These are phyloP conservation scores for Acrocephalus arundinaceus DNA, from an alignment of 2,113 vertebrate species.

Conservation along the genomic window DNA sequence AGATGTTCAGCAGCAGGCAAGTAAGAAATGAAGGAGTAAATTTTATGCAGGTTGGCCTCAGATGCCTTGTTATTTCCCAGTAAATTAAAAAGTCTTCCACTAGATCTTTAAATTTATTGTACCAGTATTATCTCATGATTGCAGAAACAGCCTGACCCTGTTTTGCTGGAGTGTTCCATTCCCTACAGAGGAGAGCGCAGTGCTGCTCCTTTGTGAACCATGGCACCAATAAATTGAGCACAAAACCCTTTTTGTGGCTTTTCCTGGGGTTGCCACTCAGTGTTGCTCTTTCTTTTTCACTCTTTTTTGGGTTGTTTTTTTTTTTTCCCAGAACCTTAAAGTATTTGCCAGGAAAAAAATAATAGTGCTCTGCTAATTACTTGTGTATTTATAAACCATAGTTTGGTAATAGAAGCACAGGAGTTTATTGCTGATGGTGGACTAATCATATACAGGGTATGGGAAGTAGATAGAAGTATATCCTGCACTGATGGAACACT, in stretches of 20 bases:
- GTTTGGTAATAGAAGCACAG: neutral
- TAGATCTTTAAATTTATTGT: constrained; percentile 53
- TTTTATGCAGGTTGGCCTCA: constrained; percentile 65
- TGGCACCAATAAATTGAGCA: neutral
- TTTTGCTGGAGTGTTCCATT: constrained; percentile 16
- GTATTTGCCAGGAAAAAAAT: neutral
- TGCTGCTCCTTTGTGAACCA: neutral
- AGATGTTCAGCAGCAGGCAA: constrained; percentile 60
- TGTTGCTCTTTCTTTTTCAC: neutral
- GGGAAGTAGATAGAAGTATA: neutral
- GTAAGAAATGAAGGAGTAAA: constrained; percentile 64
- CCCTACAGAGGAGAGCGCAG: neutral
- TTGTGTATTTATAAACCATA: neutral
- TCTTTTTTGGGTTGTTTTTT: neutral
- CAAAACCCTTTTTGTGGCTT: neutral
- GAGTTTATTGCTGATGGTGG: neutral
- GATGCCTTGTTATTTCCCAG: constrained; percentile 67
- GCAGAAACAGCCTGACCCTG: constrained; percentile 39
- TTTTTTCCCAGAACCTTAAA: neutral
- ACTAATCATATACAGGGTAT: neutral
- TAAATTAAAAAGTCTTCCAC: constrained; percentile 71
- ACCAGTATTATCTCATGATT: constrained; percentile 39
- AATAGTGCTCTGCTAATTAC: neutral
- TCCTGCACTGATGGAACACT: neutral
- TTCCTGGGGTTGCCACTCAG: neutral